Percentiles rank a stretch among this genome's conserved stretches.
phyloP scores from a whole-genome alignment of 92 coral and sea anemone genomes.

The Epizoanthus ramosus region DNA sequence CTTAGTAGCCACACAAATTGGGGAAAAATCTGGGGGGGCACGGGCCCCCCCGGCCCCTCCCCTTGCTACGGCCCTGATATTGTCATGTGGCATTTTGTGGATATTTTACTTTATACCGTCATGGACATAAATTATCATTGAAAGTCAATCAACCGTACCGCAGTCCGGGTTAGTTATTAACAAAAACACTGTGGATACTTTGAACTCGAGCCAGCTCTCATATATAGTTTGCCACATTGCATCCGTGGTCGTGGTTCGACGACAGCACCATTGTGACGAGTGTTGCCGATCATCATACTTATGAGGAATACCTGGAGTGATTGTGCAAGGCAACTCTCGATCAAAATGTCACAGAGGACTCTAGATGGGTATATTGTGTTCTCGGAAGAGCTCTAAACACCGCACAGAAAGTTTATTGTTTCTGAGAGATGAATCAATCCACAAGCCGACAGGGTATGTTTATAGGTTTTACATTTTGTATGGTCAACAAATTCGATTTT shows the following conservation, averaged over 20 bases:
- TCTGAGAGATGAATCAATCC: constrained; percentile 20
- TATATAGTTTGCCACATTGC: background rate
- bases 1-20: no score
- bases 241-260: background rate
- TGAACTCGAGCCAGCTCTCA: background rate
- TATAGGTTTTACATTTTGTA: background rate
- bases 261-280: background rate
- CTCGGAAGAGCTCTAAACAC: background rate
- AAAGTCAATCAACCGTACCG: background rate
- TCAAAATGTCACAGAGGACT: constrained; percentile 8
- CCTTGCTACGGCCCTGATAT: no score
- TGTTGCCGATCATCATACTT: no score
- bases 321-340: background rate
- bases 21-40: no score
- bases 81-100: no score
- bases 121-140: no score
- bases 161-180: background rate
- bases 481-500: no score
- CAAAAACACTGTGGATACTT: background rate
- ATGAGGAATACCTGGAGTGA: no score
- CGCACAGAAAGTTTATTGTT: background rate
- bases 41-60: no score
- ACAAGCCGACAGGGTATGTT: constrained; percentile 36
- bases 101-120: no score
- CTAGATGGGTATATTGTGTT: background rate